phyloP scores from a whole-genome alignment of 2,888 invertebrate genomes.

The Exephanes ischioxanthus region DNA sequence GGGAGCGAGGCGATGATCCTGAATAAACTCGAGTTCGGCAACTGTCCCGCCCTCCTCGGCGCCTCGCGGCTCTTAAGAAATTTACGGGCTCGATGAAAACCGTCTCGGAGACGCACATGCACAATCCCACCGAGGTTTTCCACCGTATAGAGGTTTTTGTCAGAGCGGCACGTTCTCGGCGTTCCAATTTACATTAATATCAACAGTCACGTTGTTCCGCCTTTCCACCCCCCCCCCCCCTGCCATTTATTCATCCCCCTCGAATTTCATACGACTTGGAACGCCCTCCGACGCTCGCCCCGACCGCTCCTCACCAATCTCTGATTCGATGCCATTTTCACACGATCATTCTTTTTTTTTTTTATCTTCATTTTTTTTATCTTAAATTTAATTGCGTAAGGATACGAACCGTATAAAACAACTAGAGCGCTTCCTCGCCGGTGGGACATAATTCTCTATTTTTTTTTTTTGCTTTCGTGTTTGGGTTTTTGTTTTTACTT shows the following conservation, averaged over 20 bases:
- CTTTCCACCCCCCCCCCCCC: constrained; percentile 2
- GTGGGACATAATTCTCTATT: constrained; percentile 54
- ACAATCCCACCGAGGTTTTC: constrained; percentile 59
- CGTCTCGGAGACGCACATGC: constrained; percentile 44
- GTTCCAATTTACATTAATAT: constrained; percentile 53
- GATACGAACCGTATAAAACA: constrained; percentile 82
- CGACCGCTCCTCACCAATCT: neutral
- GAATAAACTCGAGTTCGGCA: constrained; percentile 42
- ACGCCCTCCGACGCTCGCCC: neutral
- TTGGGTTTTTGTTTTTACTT: constrained; percentile 1
- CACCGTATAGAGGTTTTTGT: constrained; percentile 14
- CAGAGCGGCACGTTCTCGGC: constrained; percentile 40
- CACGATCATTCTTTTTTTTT: neutral
- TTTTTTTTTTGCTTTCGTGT: constrained; percentile 29
- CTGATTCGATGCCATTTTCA: neutral
- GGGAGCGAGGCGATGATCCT: constrained; percentile 26
- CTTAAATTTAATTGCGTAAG: constrained; percentile 79
- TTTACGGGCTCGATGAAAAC: constrained; percentile 31
- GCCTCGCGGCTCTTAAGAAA: constrained; percentile 20
- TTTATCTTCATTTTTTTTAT: neutral
- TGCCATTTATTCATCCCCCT: constrained; percentile 1
- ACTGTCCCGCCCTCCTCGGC: constrained; percentile 12
- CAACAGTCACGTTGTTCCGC: constrained; percentile 34
- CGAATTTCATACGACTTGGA: neutral
- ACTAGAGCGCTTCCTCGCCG: constrained; percentile 72